Evolutionary conservation across 2,113 vertebrate genomes (phyloP).

Genomic region (Phylloscopus whistleri): DNA sequence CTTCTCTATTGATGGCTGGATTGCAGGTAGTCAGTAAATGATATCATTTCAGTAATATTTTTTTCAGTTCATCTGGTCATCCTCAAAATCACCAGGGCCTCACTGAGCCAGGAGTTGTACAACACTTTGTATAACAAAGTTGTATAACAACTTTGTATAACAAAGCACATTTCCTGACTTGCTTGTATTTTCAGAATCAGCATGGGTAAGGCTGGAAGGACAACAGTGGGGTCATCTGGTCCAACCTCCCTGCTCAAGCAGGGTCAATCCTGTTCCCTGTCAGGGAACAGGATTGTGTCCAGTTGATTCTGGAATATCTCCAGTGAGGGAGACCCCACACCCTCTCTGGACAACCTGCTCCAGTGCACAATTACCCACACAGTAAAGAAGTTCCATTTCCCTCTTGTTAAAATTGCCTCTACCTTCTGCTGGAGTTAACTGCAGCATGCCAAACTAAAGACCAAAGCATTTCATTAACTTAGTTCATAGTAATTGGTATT

Average conservation of each 20-base stretch:
- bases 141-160: background rate
- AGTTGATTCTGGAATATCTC: background rate
- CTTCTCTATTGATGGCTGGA: background rate
- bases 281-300: background rate
- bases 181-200: background rate
- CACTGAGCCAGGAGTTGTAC: background rate
- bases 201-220: background rate
- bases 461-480: background rate
- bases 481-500: background rate
- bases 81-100: background rate
- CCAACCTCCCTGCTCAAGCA: background rate
- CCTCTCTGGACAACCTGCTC: background rate
- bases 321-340: background rate
- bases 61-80: background rate
- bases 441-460: background rate
- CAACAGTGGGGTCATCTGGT: background rate
- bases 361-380: rapidly evolving
- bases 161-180: background rate
- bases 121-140: background rate
- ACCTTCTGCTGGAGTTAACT: background rate
- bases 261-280: too few species aligned
- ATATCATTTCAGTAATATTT: background rate
- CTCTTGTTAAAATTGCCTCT: background rate
- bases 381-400: background rate
- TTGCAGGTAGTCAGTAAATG: background rate